These are phyloP conservation scores for Rhingia rostrata DNA, from an alignment of 2,888 invertebrate genomes.

Conservation along the genomic window DNA sequence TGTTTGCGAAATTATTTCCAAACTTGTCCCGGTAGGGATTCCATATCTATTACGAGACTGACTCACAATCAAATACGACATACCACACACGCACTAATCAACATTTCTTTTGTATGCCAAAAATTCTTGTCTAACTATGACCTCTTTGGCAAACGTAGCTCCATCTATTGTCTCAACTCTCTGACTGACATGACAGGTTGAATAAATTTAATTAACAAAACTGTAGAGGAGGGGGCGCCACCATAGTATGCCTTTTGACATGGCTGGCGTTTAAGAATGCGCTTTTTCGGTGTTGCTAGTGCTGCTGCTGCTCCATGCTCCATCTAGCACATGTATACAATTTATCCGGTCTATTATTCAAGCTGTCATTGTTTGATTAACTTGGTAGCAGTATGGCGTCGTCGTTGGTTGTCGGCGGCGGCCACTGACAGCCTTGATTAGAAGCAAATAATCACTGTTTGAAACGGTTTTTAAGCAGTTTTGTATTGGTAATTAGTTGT, in stretches of 20 bases:
- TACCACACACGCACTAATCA: not conserved
- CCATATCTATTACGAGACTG: conserved; percentile 34
- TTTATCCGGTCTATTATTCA: conserved; percentile 39
- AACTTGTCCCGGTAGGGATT: conserved; percentile 46
- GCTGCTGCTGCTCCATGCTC: not conserved
- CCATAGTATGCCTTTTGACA: conserved; percentile 8
- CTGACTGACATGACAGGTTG: conserved; percentile 54
- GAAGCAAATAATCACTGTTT: conserved; percentile 58
- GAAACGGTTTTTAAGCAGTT: conserved; percentile 46
- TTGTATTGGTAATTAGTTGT: conserved; percentile 55
- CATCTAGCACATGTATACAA: conserved; percentile 16
- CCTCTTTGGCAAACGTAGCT: conserved; percentile 43
- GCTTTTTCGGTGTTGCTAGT: conserved; percentile 8
- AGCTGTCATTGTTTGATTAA: conserved; percentile 65
- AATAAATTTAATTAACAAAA: conserved; percentile 9
- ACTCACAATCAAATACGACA: conserved; percentile 17
- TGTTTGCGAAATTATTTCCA: conserved; percentile 42
- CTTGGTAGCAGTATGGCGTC: conserved; percentile 27
- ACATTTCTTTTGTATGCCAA: not conserved
- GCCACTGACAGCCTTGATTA: conserved; percentile 63
- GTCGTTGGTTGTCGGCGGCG: conserved; percentile 25
- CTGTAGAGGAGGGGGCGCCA: conserved; percentile 27
- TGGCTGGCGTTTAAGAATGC: conserved; percentile 50
- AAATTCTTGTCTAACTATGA: conserved; percentile 45
- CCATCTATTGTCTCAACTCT: conserved; percentile 22